These are phyloP conservation scores for Neocrepidodera transversa DNA, from an alignment of 2,888 invertebrate genomes.

Conservation along the genomic window DNA sequence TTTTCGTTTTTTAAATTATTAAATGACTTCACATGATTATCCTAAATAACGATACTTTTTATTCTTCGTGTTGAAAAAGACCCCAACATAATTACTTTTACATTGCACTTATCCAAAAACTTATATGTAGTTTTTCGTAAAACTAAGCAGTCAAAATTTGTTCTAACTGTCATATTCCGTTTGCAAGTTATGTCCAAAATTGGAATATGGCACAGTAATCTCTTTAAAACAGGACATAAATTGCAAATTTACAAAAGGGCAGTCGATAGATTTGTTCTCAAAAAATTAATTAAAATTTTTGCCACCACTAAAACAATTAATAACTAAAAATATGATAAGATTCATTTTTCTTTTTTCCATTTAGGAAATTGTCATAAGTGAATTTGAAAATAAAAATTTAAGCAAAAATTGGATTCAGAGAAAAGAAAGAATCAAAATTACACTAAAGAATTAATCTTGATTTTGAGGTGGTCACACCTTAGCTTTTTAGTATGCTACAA, in stretches of 20 bases:
- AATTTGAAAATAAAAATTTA: too few species aligned
- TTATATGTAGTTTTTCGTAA: constrained; percentile 52
- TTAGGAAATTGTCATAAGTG: too few species aligned
- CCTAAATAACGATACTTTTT: too few species aligned
- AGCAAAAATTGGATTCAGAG: too few species aligned
- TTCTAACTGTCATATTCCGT: constrained; percentile 35
- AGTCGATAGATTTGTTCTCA: constrained; percentile 29
- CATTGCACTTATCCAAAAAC: constrained; percentile 61
- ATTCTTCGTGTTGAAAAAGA: constrained; percentile 7
- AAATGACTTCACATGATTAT: too few species aligned
- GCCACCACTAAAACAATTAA: constrained; percentile 23
- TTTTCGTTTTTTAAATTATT: too few species aligned
- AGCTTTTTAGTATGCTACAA: too few species aligned
- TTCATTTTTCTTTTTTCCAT: too few species aligned
- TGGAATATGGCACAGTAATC: constrained; percentile 54
- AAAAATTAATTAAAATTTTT: constrained; percentile 3
- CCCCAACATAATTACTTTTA: constrained; percentile 45
- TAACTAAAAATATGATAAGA: background rate
- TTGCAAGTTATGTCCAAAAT: constrained; percentile 40
- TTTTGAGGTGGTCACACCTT: too few species aligned
- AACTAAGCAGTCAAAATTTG: constrained; percentile 57
- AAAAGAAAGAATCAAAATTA: too few species aligned
- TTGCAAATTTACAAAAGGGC: constrained; percentile 26
- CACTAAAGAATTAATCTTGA: too few species aligned
- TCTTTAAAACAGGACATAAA: constrained; percentile 42